Evolutionary conservation across 2,888 invertebrate species (phyloP).

Genomic region (Acronicta psi): DNA sequence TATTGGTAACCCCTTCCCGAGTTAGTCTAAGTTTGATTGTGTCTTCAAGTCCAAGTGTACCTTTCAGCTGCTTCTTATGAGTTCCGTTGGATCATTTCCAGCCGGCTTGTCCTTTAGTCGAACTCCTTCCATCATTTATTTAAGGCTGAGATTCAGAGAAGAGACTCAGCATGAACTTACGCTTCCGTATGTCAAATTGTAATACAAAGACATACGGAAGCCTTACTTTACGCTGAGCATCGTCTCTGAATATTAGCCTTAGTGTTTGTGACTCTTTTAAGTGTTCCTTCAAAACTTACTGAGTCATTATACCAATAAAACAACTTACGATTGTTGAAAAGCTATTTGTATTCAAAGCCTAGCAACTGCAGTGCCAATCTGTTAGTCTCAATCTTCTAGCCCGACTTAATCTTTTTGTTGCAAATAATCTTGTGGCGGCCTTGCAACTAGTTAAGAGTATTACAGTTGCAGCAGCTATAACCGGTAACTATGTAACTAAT

Average conservation of each 20-base stretch:
- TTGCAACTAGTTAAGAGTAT: conserved; percentile 45
- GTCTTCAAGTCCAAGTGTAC: not conserved
- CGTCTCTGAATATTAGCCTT: too few species aligned
- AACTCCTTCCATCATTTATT: too few species aligned
- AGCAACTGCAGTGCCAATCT: conserved; percentile 28
- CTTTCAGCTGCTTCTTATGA: not conserved
- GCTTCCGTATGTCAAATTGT: too few species aligned
- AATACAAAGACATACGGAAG: too few species aligned
- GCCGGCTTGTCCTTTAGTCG: not conserved
- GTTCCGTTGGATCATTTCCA: not conserved
- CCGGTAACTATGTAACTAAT: conserved; percentile 42
- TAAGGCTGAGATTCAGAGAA: too few species aligned
- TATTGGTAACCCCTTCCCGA: not conserved
- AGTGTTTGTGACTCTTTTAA: not conserved
- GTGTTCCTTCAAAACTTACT: too few species aligned
- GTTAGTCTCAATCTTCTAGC: conserved; percentile 9
- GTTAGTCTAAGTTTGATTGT: too few species aligned
- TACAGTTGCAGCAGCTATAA: conserved; percentile 29
- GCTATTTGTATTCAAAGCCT: conserved; percentile 13
- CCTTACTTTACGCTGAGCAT: too few species aligned
- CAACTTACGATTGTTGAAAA: conserved; percentile 2
- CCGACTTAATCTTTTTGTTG: conserved; percentile 30
- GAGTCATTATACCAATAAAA: not conserved
- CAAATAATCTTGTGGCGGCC: conserved; percentile 41
- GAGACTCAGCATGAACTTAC: too few species aligned